Evolutionary conservation across 2,797 vertebrate genomes (phyloP), one percentile per base, ranked within the genome.

Genomic region (Meda fulgida): DNA sequence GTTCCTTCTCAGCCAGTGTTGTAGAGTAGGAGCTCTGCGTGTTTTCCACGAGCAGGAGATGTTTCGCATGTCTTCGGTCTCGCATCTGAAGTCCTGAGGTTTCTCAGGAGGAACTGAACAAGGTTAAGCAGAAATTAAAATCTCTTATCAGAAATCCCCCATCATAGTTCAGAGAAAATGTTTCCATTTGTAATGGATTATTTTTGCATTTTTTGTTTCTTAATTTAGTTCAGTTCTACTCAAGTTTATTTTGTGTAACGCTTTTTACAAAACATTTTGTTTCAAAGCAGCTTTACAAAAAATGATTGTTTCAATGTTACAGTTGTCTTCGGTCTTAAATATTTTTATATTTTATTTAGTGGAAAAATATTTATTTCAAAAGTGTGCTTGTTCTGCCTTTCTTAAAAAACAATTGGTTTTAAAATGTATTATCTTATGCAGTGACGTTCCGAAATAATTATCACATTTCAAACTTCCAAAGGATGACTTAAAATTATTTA

Each of bases 61-160:
- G 10, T 4, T 77, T 84, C 5, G 84, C 84, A 93, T 78, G 84
- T 93, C 89, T 70, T 85, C 51, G 1, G 92, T 94, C 21, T 2
- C 43, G 87, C 94, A 94, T 84, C 71, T 80, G 85, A 94, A 14
- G 81, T 93, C 89, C 83, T 78, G 85, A 18, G 89, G 93, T 84
- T 87, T 94, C 87, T 92, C 86, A 10, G 93, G 87, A 87, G 91
- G 90, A 89, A 91, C 94, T 95, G 19, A 69, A 29, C 14, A 65
- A 76, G 10, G 58, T 83, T 83, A 26, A 76, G 7, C 58, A 86
- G 36, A 82, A 48, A 16, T 71, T 7, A 14, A 65, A 48, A 53
- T 65, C 55, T 72, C 51, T n/a, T 2, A 48, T 23, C 65, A 53
- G 55, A 72, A 82, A 21, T 51, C 29, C 48, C 19, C 7, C 11